A percentile compares a stretch with the other conserved stretches of the same genome.
Evolutionary conservation across 37 sponge, comb jelly and placozoan species (phyloP).

Genomic region (Crambe crambe): DNA sequence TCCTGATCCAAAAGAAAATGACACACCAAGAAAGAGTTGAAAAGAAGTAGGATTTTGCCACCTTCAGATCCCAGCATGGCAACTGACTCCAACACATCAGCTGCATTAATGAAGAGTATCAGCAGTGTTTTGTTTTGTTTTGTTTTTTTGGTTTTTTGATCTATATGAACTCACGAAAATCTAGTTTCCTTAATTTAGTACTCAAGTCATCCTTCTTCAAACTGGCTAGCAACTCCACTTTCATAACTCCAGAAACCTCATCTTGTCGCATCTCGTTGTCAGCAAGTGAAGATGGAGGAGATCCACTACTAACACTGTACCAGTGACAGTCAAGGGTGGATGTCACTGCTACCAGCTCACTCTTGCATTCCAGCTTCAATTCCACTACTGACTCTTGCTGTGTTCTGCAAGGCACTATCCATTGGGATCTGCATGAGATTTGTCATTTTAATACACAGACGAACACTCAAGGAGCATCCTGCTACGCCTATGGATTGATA

Average conservation of each 20-base stretch:
- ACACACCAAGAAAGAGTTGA: conserved; percentile 29
- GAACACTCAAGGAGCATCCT: too few relatives aligned
- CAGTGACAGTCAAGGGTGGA: conserved; percentile 26
- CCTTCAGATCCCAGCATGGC: conserved; percentile 22
- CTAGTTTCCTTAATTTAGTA: conserved; percentile 27
- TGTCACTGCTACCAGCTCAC: conserved; percentile 40
- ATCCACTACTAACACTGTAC: conserved; percentile 24
- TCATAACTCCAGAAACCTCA: not conserved
- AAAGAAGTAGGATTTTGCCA: conserved; percentile 17
- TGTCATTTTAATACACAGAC: too few relatives aligned
- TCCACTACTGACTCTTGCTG: conserved; percentile 39
- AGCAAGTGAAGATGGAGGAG: not conserved
- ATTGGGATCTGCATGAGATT: conserved; percentile 15
- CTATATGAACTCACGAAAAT: conserved; percentile 36
- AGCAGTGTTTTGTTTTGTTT: not conserved
- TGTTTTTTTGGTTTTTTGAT: not conserved
- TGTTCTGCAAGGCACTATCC: conserved; percentile 21
- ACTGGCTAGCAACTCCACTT: conserved; percentile 19
- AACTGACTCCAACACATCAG: conserved; percentile 15
- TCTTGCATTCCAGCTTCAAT: conserved; percentile 5
- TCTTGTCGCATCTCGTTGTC: not conserved
- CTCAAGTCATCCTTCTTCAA: conserved; percentile 28
- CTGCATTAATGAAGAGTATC: not conserved
- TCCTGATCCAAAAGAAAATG: conserved; percentile 27
- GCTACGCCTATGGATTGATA: too few relatives aligned